Percentiles rank a stretch among this genome's conserved stretches.
Evolutionary conservation across 2,113 vertebrate species (phyloP).

Genomic region (Ceratotherium simum): DNA sequence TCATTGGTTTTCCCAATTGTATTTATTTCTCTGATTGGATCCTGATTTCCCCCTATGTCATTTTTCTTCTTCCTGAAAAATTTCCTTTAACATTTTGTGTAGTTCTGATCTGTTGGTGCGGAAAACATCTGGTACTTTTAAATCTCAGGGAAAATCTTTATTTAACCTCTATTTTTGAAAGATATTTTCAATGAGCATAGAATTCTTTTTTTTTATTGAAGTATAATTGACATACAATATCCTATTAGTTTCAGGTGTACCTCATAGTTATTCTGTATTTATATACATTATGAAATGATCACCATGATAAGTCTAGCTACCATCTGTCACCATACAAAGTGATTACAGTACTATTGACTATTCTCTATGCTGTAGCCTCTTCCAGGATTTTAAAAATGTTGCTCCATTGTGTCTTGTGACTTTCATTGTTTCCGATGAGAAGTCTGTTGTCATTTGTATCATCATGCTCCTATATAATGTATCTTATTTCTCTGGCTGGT

Average conservation of each 20-base stretch:
- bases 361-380: not conserved
- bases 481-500: not conserved
- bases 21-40: not conserved
- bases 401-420: not conserved
- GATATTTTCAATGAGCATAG: not conserved
- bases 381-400: not conserved
- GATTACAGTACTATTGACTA: too few species aligned
- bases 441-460: not conserved
- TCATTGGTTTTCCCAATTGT: not conserved
- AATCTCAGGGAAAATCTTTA: not conserved
- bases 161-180: not conserved
- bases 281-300: too few species aligned
- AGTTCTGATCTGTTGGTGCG: not conserved
- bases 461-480: not conserved
- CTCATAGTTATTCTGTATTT: too few species aligned
- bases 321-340: too few species aligned
- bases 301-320: too few species aligned
- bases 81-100: not conserved
- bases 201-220: not conserved
- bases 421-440: not conserved
- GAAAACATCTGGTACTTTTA: not conserved
- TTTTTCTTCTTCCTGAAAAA: not conserved
- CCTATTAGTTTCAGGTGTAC: too few species aligned
- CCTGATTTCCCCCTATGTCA: not conserved
- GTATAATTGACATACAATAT: too few species aligned